Evolutionary conservation across 2,888 invertebrate genomes (phyloP).

Genomic region (Lacanobia wlatinum): DNA sequence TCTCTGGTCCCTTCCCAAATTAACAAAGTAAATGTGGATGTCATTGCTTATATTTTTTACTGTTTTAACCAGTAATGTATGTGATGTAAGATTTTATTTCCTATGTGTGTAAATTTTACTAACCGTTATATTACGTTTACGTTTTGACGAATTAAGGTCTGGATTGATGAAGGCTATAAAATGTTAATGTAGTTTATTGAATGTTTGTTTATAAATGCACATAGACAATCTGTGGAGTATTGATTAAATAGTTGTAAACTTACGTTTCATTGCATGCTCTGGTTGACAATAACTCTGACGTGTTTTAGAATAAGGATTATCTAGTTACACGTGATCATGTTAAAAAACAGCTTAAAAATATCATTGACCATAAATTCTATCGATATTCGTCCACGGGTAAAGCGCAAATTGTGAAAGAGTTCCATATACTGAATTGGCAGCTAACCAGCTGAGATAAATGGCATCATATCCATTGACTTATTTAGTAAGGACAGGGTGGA

Average conservation of each 20-base stretch:
- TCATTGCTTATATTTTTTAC: conserved; percentile 10
- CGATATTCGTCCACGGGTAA: background rate
- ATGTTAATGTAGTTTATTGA: conserved; percentile 8
- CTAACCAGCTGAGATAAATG: background rate
- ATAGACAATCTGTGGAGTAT: conserved; percentile 24
- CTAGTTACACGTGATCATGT: conserved; percentile 3
- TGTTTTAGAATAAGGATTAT: conserved; percentile 32
- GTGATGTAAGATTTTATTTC: conserved; percentile 41
- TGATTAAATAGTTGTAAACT: conserved; percentile 22
- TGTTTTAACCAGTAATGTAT: conserved; percentile 18
- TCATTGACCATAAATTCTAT: conserved; percentile 5
- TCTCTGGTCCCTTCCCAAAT: conserved; percentile 24
- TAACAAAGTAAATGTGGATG: conserved; percentile 15
- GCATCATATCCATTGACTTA: conserved; percentile 2
- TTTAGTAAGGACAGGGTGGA: no score
- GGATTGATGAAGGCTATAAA: conserved; percentile 4
- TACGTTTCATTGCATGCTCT: conserved; percentile 44
- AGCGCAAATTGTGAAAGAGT: conserved; percentile 12
- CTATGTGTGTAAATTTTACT: conserved; percentile 40
- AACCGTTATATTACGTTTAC: conserved; percentile 31
- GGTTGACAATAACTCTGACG: conserved; percentile 55
- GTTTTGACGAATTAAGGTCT: conserved; percentile 23
- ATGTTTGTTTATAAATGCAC: conserved; percentile 16
- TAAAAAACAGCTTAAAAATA: conserved; percentile 10
- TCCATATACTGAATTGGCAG: conserved; percentile 1